Percentiles rank a stretch among this genome's conserved stretches.
phyloP scores from a whole-genome alignment of 2,797 vertebrate species.

The Anas bahamensis region DNA sequence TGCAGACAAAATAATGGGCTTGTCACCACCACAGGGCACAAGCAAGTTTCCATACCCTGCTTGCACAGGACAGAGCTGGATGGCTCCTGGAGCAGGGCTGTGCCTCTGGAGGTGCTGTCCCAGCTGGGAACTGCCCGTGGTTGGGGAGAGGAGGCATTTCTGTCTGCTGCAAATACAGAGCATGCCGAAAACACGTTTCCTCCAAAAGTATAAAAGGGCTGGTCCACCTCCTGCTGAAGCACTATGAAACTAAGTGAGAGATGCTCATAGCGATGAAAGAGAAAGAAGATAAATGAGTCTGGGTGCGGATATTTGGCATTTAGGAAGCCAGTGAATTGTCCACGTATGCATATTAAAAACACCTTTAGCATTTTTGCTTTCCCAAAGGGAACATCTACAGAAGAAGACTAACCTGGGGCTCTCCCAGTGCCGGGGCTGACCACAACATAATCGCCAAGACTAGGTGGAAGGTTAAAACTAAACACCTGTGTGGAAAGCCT shows the following conservation, averaged over 20 bases:
- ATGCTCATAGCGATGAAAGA: background rate
- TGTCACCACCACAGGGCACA: background rate
- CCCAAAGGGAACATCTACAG: background rate
- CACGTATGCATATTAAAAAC: background rate
- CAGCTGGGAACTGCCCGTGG: background rate
- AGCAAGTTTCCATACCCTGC: background rate
- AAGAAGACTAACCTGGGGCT: background rate
- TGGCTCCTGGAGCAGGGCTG: accelerated
- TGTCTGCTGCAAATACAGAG: background rate
- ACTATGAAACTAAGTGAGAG: background rate
- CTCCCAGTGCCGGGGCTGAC: background rate
- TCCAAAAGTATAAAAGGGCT: background rate
- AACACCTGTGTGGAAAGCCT: background rate
- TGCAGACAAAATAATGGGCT: background rate
- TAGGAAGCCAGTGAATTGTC: background rate
- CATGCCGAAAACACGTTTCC: background rate
- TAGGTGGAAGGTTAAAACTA: slow-evolving; percentile 30
- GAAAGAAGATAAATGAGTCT: background rate
- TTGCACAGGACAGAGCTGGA: background rate
- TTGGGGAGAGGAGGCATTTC: background rate
- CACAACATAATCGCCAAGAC: background rate
- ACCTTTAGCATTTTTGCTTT: background rate
- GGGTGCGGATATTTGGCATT: background rate
- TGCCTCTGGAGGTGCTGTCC: background rate
- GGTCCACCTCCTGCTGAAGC: background rate